Evolutionary conservation across 1,140 invertebrate species (phyloP).

Genomic region (Drosophila busckii): DNA sequence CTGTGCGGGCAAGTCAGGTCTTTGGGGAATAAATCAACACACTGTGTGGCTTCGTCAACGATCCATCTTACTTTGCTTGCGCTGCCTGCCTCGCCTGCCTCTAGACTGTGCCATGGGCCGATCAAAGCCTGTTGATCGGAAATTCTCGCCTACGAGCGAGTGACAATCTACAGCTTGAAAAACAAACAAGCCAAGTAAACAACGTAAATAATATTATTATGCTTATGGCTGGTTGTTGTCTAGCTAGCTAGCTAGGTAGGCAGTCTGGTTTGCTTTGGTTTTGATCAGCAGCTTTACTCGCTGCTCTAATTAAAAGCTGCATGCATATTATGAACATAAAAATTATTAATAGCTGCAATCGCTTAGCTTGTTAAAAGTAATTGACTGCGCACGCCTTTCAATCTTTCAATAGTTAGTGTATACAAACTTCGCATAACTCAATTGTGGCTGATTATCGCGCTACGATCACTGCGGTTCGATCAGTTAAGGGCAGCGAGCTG

Average conservation of each 20-base stretch:
- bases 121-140: constrained; percentile 71
- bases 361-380: too few relatives aligned
- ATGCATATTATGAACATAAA: too few relatives aligned
- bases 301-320: not conserved
- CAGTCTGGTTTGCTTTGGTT: constrained; percentile 41
- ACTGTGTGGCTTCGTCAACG: constrained; percentile 77
- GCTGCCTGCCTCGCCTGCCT: too few relatives aligned
- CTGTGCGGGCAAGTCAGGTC: constrained; percentile 21
- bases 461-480: constrained; percentile 68
- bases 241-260: constrained; percentile 1
- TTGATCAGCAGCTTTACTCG: constrained; percentile 41
- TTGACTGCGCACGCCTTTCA: too few relatives aligned
- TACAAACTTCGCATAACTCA: not conserved
- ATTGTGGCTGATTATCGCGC: constrained; percentile 46
- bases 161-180: constrained; percentile 48
- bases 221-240: constrained; percentile 1
- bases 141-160: constrained; percentile 74
- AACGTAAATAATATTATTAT: constrained; percentile 12
- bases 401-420: constrained; percentile 3
- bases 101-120: too few relatives aligned
- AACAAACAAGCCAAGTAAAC: constrained; percentile 36
- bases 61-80: constrained; percentile 58
- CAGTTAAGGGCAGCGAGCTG: constrained; percentile 64
- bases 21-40: constrained; percentile 78
- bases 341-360: too few relatives aligned